Evolutionary conservation across 2,113 vertebrate genomes (phyloP).

Genomic region (Puntigrus tetrazona): DNA sequence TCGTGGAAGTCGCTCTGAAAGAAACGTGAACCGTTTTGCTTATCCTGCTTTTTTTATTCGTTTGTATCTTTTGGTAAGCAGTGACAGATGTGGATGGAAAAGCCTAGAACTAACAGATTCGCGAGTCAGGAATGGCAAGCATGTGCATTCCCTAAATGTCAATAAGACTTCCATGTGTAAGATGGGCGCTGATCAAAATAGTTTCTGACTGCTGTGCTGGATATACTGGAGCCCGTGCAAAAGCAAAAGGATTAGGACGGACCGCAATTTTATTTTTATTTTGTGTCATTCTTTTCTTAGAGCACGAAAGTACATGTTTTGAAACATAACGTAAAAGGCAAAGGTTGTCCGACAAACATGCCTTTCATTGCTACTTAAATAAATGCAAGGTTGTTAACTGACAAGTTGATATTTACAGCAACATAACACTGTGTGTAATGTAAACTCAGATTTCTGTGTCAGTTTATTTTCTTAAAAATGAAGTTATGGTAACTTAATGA

Average conservation of each 20-base stretch:
- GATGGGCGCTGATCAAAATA: constrained; percentile 60
- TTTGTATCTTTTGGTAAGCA: constrained; percentile 41
- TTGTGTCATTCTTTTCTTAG: not conserved
- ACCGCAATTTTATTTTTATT: constrained; percentile 31
- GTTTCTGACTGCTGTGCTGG: constrained; percentile 51
- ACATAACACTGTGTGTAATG: too few species aligned
- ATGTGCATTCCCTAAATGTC: constrained; percentile 72
- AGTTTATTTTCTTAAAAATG: too few species aligned
- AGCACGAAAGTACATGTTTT: not conserved
- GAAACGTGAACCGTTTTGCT: constrained; percentile 30
- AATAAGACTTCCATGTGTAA: constrained; percentile 64
- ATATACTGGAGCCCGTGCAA: constrained; percentile 48
- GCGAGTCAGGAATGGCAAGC: constrained; percentile 65
- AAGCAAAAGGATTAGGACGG: constrained; percentile 31
- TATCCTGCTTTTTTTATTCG: constrained; percentile 50
- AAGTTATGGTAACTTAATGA: too few species aligned
- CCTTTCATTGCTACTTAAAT: too few species aligned
- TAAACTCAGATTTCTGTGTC: too few species aligned
- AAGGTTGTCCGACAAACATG: not conserved
- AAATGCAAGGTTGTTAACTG: too few species aligned
- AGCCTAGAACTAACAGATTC: constrained; percentile 58
- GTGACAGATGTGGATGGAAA: constrained; percentile 61
- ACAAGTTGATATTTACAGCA: too few species aligned
- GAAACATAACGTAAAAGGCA: not conserved
- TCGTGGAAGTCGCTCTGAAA: constrained; percentile 48